Conservation (phyloP, 2,113 vertebrate species). For the Phycodurus eques region DNA sequence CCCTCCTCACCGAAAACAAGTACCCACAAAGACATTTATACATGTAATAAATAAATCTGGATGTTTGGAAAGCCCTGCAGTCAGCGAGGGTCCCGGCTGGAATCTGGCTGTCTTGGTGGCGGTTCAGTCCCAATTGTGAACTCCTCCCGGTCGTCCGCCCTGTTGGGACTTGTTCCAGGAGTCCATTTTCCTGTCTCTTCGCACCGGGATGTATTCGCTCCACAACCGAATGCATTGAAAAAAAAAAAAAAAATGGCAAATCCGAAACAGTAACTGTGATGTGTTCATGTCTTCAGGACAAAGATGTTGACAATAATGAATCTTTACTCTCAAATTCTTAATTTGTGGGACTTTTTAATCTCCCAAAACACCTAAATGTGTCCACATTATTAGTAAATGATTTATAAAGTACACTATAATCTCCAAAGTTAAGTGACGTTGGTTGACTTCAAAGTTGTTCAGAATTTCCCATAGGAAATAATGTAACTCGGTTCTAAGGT, state of each 20-base stretch:
- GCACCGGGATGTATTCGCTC: background rate
- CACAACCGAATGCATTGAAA: too few species aligned
- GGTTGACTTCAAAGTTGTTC: too few species aligned
- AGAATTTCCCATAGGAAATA: too few species aligned
- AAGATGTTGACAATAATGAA: background rate
- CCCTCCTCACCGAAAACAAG: too few species aligned
- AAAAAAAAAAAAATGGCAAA: background rate
- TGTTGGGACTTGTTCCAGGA: slow-evolving; percentile 48
- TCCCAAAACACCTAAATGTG: background rate
- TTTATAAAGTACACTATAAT: too few species aligned
- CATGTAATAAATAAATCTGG: background rate
- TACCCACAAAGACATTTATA: too few species aligned
- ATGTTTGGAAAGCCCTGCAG: background rate
- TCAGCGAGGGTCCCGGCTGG: background rate
- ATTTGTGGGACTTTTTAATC: background rate
- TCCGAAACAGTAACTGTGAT: background rate
- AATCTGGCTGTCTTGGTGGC: background rate
- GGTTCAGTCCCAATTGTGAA: background rate
- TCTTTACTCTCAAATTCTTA: background rate
- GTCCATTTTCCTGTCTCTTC: background rate
- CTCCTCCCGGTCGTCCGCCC: slow-evolving; percentile 30
- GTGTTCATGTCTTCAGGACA: background rate
- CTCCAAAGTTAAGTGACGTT: too few species aligned
- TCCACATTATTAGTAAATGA: background rate
- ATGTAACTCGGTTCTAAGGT: too few species aligned